Evolutionary conservation across 1,140 invertebrate genomes (phyloP).

Genomic region (Acyrthosiphon pisum): DNA sequence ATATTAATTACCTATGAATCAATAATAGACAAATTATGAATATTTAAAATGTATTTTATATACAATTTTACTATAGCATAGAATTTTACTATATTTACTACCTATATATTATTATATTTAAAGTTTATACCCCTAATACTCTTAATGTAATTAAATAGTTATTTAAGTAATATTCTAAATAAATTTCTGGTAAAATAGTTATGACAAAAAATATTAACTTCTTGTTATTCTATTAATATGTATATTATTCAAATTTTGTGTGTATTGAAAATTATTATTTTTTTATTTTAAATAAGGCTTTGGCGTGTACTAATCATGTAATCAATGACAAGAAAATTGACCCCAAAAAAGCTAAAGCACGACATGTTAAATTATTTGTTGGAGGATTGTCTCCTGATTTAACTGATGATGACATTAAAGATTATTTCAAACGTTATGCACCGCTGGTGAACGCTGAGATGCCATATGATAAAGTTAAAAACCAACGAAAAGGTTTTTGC

Average conservation of each 20-base stretch:
- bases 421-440: constrained; percentile 89
- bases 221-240: not conserved
- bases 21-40: not conserved
- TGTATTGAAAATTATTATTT: not conserved
- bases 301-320: constrained; percentile 82
- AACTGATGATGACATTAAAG: constrained; percentile 90
- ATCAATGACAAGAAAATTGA: constrained; percentile 95
- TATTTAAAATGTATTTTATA: not conserved
- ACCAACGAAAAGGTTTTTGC: constrained; percentile 93
- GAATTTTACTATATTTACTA: not conserved
- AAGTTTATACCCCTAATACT: not conserved
- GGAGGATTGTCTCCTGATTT: constrained; percentile 89
- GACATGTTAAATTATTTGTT: constrained; percentile 94
- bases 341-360: constrained; percentile 92
- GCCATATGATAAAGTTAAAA: constrained; percentile 95
- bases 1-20: not conserved
- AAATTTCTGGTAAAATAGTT: not conserved
- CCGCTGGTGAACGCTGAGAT: constrained; percentile 86
- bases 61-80: not conserved
- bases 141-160: not conserved
- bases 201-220: not conserved
- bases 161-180: not conserved
- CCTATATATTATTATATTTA: too few relatives aligned
- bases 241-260: not conserved
- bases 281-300: constrained; percentile 66